Base-by-base conservation (phyloP, 2,888 invertebrate genomes). In the Cryptocephalus primarius region DNA sequence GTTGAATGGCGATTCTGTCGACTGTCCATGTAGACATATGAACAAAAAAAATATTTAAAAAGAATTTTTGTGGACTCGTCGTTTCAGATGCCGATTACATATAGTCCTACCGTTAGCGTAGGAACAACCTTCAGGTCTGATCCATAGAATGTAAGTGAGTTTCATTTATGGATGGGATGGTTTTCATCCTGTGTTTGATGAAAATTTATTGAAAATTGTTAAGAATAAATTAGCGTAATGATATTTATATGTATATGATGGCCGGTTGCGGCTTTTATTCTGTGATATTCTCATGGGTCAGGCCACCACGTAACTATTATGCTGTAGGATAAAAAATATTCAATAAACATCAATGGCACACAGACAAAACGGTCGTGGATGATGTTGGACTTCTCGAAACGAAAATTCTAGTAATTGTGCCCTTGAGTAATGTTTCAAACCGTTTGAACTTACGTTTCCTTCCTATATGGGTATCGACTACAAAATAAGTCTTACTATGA, bases 201-300 rank as follows among this genome's bases (percentile, higher is more conserved):
- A 47, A 49, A 49, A 44, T 43, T 47, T 55, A 58, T 58, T 49
- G 54, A 57, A 51, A 52, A 55, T 53, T 56, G 54, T 54, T 51
- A 52, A 56, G 50, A 55, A 51, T 51, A 40, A 40, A 48, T 44
- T 49, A 52, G 49, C 52, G 60, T 59, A 58, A 11, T 36, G 12
- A 36, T 36, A 36, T 36, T 59, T 58, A 61, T 61, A 63, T 60
- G 60, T 60, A 61, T 62, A 62, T 63, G 58, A 61, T 53, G 52
- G 62, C 61, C 62, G 55, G 52, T 56, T 58, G 52, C 57, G 63
- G 61, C 49, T 32, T 51, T 57, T 60, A 65, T 63, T 60, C 70
- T 70, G 70, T 70, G 70, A 70, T 70, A 70, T 70, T 70, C 70
- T 70, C 56, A 68, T 70, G 69, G 70, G 67, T 69, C 70, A 70